phyloP scores from a whole-genome alignment of 1,140 invertebrate species.

The Rhagoletis zephyria region DNA sequence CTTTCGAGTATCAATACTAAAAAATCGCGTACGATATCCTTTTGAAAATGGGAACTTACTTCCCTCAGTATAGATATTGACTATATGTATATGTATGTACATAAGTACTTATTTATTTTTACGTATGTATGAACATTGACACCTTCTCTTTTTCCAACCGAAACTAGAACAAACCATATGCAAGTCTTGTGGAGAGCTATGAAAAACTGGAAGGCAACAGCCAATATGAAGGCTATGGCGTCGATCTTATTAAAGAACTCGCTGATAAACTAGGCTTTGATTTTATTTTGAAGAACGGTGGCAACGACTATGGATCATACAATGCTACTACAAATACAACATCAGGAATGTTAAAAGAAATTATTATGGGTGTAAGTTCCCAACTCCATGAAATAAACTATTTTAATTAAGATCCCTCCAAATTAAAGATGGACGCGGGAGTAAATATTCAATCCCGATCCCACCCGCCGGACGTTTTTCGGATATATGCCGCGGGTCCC shows the following conservation, averaged over 20 bases:
- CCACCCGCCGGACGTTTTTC: no score
- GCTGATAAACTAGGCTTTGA: constrained; percentile 86
- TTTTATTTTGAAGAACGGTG: constrained; percentile 85
- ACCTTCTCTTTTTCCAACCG: background rate
- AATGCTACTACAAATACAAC: constrained; percentile 81
- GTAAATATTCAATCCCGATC: no score
- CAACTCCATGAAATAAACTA: background rate
- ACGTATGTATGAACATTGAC: background rate
- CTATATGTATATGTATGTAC: background rate
- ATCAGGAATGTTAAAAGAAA: constrained; percentile 90
- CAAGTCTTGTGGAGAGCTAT: constrained; percentile 84
- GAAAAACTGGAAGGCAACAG: constrained; percentile 83
- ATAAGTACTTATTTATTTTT: background rate
- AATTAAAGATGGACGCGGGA: no score
- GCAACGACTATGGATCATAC: constrained; percentile 82
- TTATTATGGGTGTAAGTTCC: constrained; percentile 81
- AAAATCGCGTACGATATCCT: no score
- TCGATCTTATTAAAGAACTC: constrained; percentile 85
- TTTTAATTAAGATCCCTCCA: no score
- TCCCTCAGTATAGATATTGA: no score
- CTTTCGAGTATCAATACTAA: no score
- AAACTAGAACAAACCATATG: constrained; percentile 84
- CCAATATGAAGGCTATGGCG: constrained; percentile 86
- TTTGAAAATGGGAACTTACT: no score
- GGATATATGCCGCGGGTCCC: no score